A percentile compares a stretch with the other conserved stretches of the same genome.
Evolutionary conservation across 2,797 vertebrate species (phyloP).

Genomic region (Nyctibius grandis): DNA sequence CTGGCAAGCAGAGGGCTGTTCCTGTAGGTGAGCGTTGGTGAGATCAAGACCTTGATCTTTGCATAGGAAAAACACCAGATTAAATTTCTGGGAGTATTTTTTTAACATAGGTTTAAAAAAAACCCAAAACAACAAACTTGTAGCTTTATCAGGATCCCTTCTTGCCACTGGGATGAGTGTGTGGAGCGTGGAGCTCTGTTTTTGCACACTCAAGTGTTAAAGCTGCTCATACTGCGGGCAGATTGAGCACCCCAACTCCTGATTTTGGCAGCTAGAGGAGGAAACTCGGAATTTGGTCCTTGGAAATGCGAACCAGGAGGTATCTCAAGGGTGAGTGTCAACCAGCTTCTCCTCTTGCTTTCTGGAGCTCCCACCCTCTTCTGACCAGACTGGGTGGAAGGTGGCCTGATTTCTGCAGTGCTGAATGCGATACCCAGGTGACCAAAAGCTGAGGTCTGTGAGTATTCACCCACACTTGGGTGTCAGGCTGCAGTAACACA

Average conservation of each 20-base stretch:
- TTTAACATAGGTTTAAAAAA: background rate
- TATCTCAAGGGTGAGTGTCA: background rate
- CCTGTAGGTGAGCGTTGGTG: background rate
- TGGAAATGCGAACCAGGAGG: background rate
- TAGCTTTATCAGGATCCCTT: background rate
- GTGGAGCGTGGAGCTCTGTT: accelerated
- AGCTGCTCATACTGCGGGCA: background rate
- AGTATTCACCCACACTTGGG: accelerated
- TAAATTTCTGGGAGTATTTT: background rate
- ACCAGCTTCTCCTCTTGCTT: background rate
- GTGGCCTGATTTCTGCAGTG: background rate
- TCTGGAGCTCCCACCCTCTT: background rate
- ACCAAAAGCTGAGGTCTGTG: background rate
- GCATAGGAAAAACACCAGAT: background rate
- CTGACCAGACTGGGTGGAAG: background rate
- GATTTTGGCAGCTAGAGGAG: background rate
- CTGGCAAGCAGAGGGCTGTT: background rate
- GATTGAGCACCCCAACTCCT: background rate
- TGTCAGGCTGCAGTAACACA: background rate
- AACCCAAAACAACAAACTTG: no score
- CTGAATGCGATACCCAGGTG: background rate
- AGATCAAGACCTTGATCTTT: background rate
- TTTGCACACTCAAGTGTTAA: background rate
- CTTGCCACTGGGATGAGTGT: accelerated
- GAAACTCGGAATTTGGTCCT: background rate